A percentile compares a stretch with the other conserved stretches of the same genome.
phyloP scores from a whole-genome alignment of 2,113 vertebrate genomes.

The Caranx ignobilis region DNA sequence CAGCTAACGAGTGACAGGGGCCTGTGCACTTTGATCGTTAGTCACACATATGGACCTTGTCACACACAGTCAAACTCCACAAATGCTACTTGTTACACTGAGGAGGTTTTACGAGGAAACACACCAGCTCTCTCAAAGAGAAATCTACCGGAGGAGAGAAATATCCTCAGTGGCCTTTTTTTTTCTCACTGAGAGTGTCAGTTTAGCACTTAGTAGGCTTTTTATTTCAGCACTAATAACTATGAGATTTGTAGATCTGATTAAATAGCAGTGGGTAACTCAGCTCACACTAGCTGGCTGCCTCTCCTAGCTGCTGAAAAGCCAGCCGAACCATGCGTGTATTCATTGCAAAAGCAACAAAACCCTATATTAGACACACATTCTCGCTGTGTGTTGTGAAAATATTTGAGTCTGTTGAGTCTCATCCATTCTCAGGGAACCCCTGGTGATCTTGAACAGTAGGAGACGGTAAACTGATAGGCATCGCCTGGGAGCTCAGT shows the following conservation, averaged over 20 bases:
- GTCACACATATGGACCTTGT: conserved; percentile 81
- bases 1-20: conserved; percentile 67
- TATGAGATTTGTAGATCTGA: conserved; percentile 51
- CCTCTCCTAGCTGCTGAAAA: conserved; percentile 39
- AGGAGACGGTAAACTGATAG: conserved; percentile 76
- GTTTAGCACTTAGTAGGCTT: conserved; percentile 45
- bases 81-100: conserved; percentile 64
- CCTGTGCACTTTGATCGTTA: conserved; percentile 75
- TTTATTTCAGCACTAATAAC: conserved; percentile 18
- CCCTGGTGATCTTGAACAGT: conserved; percentile 63
- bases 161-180: conserved; percentile 3
- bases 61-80: conserved; percentile 54
- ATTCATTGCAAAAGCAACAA: conserved; percentile 79
- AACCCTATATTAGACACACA: conserved; percentile 74
- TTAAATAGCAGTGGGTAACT: conserved; percentile 42
- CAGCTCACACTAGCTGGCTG: conserved; percentile 12
- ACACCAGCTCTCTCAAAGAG: conserved; percentile 30
- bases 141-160: conserved; percentile 8
- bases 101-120: conserved; percentile 53
- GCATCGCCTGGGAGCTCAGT: conserved; percentile 42
- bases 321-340: conserved; percentile 13
- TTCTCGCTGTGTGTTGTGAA: conserved; percentile 68
- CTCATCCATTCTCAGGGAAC: conserved; percentile 51
- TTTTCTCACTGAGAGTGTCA: conserved; percentile 29
- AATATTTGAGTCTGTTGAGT: conserved; percentile 71